Base-by-base conservation (phyloP, 2,888 invertebrate species). In the Alviniconcha strummeri region DNA sequence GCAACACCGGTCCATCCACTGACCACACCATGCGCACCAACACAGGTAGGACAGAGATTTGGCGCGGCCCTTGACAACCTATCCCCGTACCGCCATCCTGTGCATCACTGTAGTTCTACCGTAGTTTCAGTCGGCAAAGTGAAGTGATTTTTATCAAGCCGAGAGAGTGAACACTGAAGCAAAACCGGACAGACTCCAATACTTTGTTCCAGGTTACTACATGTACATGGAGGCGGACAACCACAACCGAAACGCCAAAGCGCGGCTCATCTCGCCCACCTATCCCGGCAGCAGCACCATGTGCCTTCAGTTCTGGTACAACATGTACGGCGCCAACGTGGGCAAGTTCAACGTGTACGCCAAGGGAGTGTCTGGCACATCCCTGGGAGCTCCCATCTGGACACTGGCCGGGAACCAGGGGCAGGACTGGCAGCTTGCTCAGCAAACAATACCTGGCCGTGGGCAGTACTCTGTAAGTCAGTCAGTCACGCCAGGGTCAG, bases 1-100 rank as follows among this genome's bases (percentile, higher is more conserved):
- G 64, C 11, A 82, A 83, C 64, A 91, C 91, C 78, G 92, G 92
- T 79, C 92, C 92, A 7, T 85, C 96, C 90, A 98, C 98, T 94
- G 97, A 98, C 93, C 98, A 98, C 0, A 96, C 88, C 89, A 81
- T 88, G 79, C 81, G 86, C 36, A 89, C 82, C 55, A 17, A 74
- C 0, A 75, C 82, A 85, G 92, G 92, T 89, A 82, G 36, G 36
- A 36, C 36, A 36, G 36, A 36, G 36, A 36, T 36, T 36, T 86
- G 85, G 60, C 4, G n/a, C 52, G 80, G 3, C 36, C 36, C 36
- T 36, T 36, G 36, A 36, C 36, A 1, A 36, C 1, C 36, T 36
- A 36, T 36, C 0, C 36, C 36, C 36, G 36, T 36, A 36, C 1
- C 36, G 3, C 36, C 36, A 36, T 36, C 36, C 36, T 1, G 36